These are phyloP conservation scores for Mycteria americana DNA, from an alignment of 2,797 vertebrate species.

Conservation along the genomic window DNA sequence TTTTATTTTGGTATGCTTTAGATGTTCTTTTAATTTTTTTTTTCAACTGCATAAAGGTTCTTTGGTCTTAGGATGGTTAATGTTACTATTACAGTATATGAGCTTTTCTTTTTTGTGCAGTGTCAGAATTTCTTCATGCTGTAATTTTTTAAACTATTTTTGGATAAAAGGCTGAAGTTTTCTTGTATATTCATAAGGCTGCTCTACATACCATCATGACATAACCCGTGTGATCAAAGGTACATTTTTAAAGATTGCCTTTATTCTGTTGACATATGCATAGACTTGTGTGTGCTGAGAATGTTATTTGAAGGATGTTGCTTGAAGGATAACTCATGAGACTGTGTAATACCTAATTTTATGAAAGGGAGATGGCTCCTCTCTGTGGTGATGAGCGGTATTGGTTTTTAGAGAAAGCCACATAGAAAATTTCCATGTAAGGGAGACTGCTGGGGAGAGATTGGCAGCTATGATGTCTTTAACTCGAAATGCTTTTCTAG, in stretches of 20 bases:
- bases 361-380: neutral
- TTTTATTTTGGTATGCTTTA: neutral
- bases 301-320: neutral
- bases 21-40: neutral
- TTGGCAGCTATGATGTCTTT: neutral
- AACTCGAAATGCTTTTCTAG: neutral
- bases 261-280: neutral
- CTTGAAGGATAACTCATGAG: neutral
- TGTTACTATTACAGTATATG: neutral
- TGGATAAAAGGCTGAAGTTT: slow-evolving; percentile 7
- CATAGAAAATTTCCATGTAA: slow-evolving; percentile 43
- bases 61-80: neutral
- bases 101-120: neutral
- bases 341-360: neutral
- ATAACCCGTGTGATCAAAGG: slow-evolving; percentile 19
- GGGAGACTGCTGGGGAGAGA: neutral
- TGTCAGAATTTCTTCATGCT: neutral
- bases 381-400: slow-evolving; percentile 18
- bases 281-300: neutral
- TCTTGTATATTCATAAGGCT: neutral
- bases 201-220: neutral
- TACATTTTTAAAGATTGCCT: neutral
- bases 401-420: neutral
- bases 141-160: neutral
- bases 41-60: neutral